These are phyloP conservation scores for Erannis defoliaria DNA, from an alignment of 2,888 invertebrate genomes.

Conservation along the genomic window DNA sequence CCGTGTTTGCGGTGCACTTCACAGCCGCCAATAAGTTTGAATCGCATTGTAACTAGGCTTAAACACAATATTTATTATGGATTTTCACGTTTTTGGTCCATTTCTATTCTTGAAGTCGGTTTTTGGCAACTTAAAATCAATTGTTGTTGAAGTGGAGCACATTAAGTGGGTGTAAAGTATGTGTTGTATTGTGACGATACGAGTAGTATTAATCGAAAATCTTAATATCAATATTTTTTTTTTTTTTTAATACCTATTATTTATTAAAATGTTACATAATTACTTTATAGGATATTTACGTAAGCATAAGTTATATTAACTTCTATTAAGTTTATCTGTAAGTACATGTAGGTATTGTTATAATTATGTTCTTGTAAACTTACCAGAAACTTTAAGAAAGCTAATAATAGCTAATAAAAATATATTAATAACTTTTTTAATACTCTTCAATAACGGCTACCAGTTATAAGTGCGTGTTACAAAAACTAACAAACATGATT, in stretches of 20 bases:
- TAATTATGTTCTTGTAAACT: not conserved
- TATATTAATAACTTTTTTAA: no score
- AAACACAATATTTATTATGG: no score
- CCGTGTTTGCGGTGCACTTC: no score
- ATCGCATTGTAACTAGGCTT: constrained; percentile 5
- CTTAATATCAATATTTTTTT: constrained; percentile 2
- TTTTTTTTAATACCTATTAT: constrained; percentile 18
- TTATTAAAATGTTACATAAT: constrained; percentile 28
- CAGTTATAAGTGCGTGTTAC: no score
- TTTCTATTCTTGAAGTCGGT: constrained; percentile 5
- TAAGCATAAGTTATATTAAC: constrained; percentile 11
- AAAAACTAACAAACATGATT: no score
- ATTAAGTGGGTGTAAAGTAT: constrained; percentile 13
- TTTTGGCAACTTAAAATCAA: constrained; percentile 20
- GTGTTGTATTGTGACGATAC: constrained; percentile 25
- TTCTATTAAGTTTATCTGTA: constrained; percentile 3
- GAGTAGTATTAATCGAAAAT: constrained; percentile 7
- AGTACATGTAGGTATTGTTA: not conserved
- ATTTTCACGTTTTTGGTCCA: constrained; percentile 18
- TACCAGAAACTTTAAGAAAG: not conserved
- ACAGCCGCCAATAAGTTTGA: no score
- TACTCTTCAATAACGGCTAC: no score
- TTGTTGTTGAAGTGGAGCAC: constrained; percentile 15
- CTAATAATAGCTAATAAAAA: no score
- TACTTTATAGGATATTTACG: constrained; percentile 16